Evolutionary conservation across 2,888 invertebrate genomes (phyloP).

Genomic region (Opisthograptis luteolata): DNA sequence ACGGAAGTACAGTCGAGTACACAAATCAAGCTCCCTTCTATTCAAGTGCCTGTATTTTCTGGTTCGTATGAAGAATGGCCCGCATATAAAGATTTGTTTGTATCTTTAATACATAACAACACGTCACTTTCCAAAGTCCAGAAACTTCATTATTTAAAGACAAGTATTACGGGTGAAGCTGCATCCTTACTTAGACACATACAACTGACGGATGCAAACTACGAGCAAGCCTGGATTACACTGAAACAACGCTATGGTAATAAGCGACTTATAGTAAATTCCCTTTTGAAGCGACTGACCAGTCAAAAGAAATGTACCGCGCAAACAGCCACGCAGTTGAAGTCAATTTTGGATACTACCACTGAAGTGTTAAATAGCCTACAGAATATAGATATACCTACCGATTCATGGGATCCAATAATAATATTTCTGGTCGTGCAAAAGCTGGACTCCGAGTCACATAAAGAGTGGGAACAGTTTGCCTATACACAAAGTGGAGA

Average conservation of each 20-base stretch:
- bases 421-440: slow-evolving; percentile 3
- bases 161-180: slow-evolving; percentile 19
- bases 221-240: slow-evolving; percentile 19
- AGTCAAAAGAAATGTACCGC: slow-evolving; percentile 5
- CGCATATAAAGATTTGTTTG: slow-evolving; percentile 16
- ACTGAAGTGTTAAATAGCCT: slow-evolving; percentile 15
- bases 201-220: slow-evolving; percentile 17
- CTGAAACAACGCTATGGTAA: slow-evolving; percentile 15
- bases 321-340: slow-evolving; percentile 2
- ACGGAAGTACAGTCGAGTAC: not conserved
- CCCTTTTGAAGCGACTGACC: slow-evolving; percentile 1
- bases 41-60: slow-evolving; percentile 14
- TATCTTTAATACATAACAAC: slow-evolving; percentile 14
- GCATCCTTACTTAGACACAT: slow-evolving; percentile 14
- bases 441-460: not conserved
- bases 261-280: slow-evolving; percentile 17
- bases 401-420: not conserved
- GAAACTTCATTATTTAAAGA: slow-evolving; percentile 24
- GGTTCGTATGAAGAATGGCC: slow-evolving; percentile 26
- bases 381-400: not conserved
- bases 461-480: slow-evolving; percentile 1
- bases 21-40: slow-evolving; percentile 12
- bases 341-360: slow-evolving; percentile 15
- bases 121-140: slow-evolving; percentile 10
- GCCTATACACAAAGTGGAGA: slow-evolving; percentile 4